Evolutionary conservation across 1,140 invertebrate genomes (phyloP), one percentile per base, ranked within the genome.

Genomic region (Aphaenogaster ashmeadi): DNA sequence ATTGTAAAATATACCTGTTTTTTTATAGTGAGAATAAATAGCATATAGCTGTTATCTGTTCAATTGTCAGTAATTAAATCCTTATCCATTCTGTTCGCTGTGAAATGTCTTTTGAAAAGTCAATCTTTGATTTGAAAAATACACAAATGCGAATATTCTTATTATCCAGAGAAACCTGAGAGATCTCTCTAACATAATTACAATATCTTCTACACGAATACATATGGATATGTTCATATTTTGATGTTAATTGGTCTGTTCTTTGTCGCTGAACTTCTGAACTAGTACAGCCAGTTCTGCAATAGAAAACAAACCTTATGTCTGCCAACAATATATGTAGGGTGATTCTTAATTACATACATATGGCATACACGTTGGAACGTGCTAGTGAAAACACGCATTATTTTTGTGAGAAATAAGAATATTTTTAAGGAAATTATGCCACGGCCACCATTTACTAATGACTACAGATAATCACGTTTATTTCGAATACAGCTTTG

Each of bases 11-110:
- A 79, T 71, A 83, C 13, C 38, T 21, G 36, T 78, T 89, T 84
- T 89, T 88, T 90, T 90, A 78, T 87, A 88, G 58, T 64, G 69
- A 78, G 66, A 87, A 87, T 66, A 83, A 83, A 74, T 71, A 60
- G 44, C 50, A 72, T 86, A 58, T 62, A 69, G n/a, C 21, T 88
- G 79, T 86, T 56, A 44, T 6, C 7, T 62, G 33, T 38, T 21
- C 7, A 18, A 58, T 41, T 41, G 15, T 58, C 0, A 21, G 38
- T 85, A 15, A 36, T 78, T 33, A 36, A 15, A 80, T 38, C 44
- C 33, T 80, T 13, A 50, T 60, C 8, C 36, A 36, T 36, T 44
- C 47, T 38, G 7, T 50, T 36, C 2, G 50, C 0, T 36, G 44
- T 8, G 4, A 18, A 66, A 60, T 41, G 13, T 50, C 13, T 15